Evolutionary conservation across 2,888 invertebrate species (phyloP).

Genomic region (Parthenolecanium corni): DNA sequence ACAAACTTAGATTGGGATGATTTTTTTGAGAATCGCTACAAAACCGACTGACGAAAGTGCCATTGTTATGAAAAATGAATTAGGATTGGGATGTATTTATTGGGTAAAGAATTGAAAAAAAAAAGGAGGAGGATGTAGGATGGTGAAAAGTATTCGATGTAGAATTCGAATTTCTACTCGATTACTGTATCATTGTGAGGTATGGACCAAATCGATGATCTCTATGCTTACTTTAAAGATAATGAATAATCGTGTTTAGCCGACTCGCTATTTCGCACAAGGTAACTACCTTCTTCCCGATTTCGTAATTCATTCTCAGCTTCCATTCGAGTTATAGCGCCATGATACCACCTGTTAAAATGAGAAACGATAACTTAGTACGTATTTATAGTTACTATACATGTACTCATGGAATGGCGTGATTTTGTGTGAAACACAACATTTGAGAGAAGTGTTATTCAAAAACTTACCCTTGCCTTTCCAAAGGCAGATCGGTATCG

Average conservation of each 20-base stretch:
- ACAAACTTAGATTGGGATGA: too few relatives aligned
- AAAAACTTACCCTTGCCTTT: conserved; percentile 77
- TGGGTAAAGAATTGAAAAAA: too few relatives aligned
- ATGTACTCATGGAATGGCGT: not conserved
- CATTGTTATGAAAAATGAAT: too few relatives aligned
- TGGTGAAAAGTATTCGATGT: too few relatives aligned
- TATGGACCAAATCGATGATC: too few relatives aligned
- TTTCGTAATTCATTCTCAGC: conserved; percentile 78
- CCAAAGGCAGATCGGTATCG: conserved; percentile 67
- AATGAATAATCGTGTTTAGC: conserved; percentile 86
- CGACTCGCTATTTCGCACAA: conserved; percentile 88
- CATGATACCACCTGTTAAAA: conserved; percentile 81
- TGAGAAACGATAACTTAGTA: not conserved
- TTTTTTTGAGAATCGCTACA: too few relatives aligned
- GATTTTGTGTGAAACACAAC: not conserved
- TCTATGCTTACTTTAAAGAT: conserved; percentile 89
- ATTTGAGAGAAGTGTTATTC: too few relatives aligned
- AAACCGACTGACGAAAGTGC: too few relatives aligned
- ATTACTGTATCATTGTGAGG: too few relatives aligned
- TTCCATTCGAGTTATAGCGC: conserved; percentile 78
- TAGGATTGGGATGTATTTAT: too few relatives aligned
- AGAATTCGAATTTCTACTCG: too few relatives aligned
- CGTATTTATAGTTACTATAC: not conserved
- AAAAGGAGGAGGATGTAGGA: too few relatives aligned
- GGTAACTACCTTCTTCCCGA: conserved; percentile 80